Percentiles rank a stretch among this genome's conserved stretches.
Evolutionary conservation across 2,113 vertebrate genomes (phyloP).

Genomic region (Nothoprocta perdicaria): DNA sequence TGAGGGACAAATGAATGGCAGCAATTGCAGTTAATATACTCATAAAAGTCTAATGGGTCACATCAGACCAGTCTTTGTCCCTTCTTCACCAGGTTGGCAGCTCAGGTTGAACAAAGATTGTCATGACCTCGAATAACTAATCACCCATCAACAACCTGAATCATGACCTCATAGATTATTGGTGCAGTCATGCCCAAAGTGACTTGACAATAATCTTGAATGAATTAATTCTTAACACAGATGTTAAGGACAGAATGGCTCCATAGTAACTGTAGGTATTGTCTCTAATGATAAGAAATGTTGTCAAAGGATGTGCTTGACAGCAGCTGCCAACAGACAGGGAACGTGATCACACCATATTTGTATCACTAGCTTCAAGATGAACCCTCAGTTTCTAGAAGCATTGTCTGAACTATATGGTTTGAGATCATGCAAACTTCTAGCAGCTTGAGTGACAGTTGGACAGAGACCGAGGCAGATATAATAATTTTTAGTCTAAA

Average conservation of each 20-base stretch:
- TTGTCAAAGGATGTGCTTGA: not conserved
- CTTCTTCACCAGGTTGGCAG: not conserved
- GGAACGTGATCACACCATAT: not conserved
- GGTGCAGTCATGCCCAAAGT: not conserved
- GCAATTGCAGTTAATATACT: not conserved
- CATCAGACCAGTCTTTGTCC: not conserved
- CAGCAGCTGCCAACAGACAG: not conserved
- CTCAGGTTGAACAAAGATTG: not conserved
- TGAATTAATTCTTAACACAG: not conserved
- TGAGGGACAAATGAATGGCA: not conserved
- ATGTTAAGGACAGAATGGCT: not conserved
- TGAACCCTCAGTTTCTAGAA: not conserved
- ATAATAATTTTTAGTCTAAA: not conserved
- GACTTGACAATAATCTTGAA: not conserved
- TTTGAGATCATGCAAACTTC: not conserved
- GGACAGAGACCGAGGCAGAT: not conserved
- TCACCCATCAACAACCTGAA: rapidly evolving
- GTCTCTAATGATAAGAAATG: not conserved
- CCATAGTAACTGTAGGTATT: not conserved
- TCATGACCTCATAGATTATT: not conserved
- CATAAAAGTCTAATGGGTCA: not conserved
- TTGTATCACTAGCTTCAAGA: not conserved
- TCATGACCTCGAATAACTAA: rapidly evolving
- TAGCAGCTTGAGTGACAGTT: not conserved
- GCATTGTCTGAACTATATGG: rapidly evolving